Base-by-base conservation (phyloP, 2,888 invertebrate genomes). In the Rugalucina vietnamica region DNA sequence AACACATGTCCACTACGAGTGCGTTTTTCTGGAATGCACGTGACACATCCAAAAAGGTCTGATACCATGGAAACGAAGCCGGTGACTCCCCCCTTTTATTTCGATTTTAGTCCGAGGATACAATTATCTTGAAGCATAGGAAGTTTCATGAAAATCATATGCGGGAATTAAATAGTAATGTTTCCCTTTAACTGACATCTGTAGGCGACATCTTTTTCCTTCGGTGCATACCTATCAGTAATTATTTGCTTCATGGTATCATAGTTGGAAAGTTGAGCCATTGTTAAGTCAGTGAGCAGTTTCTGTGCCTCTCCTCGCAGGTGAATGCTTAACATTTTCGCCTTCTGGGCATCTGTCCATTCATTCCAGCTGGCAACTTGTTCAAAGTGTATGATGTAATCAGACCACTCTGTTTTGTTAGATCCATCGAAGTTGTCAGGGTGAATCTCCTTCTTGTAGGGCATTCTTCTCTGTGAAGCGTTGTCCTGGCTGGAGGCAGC, bases 131-230 rank as follows among this genome's bases (percentile, higher is more conserved):
- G n/a, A n/a, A n/a, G n/a, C n/a, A n/a, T n/a, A n/a, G n/a, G n/a
- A n/a, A n/a, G n/a, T n/a, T n/a, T n/a, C n/a, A n/a, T n/a, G n/a
- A n/a, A n/a, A n/a, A n/a, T n/a, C n/a, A n/a, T n/a, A n/a, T n/a
- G n/a, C n/a, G n/a, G n/a, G n/a, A n/a, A n/a, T n/a, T n/a, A n/a
- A n/a, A n/a, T n/a, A n/a, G n/a, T n/a, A n/a, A n/a, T n/a, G n/a
- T n/a, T n/a, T n/a, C n/a, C n/a, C n/a, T n/a, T n/a, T n/a, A 84
- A 84, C 36, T 84, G 70, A 29, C 80, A 84, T n/a, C 80, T 34
- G 27, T 43, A 83, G 1, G 79, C 79, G 21, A 78, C 27, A 1
- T 60, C 79, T 21, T 79, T 34, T 43, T 83, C 83, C 29, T 74
- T 54, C 1, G 83, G 83, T 65, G 27, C 73, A 29, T 72, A 79